Evolutionary conservation across 2,888 invertebrate genomes (phyloP).

Genomic region (Pyrrhia umbra): DNA sequence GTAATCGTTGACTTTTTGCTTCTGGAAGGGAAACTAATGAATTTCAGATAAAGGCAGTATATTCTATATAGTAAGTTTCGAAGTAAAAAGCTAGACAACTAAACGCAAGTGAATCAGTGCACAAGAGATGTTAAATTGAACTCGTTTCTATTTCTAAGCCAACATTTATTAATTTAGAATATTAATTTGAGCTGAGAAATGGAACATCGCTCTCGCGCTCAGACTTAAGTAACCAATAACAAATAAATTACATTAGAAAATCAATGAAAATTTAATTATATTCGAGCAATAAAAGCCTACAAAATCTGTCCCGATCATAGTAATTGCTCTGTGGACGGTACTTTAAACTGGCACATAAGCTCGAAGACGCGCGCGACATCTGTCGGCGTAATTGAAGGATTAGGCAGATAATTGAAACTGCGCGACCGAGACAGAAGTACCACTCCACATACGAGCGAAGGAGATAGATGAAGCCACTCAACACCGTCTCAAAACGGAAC

Average conservation of each 20-base stretch:
- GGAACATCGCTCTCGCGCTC: constrained; percentile 47
- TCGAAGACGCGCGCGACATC: constrained; percentile 90
- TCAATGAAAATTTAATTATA: constrained; percentile 74
- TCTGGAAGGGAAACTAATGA: too few species aligned
- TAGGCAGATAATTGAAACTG: constrained; percentile 92
- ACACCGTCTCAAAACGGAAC: constrained; percentile 84
- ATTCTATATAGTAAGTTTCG: neutral
- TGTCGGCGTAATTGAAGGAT: constrained; percentile 92
- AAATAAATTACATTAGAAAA: constrained; percentile 64
- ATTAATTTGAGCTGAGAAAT: constrained; percentile 58
- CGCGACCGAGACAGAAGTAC: constrained; percentile 76
- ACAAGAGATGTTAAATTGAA: constrained; percentile 36
- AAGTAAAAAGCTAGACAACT: neutral
- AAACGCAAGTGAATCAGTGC: constrained; percentile 6
- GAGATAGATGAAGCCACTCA: constrained; percentile 76
- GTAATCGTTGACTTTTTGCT: too few species aligned
- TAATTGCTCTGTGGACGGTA: constrained; percentile 87
- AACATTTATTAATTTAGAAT: constrained; percentile 54
- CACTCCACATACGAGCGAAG: constrained; percentile 68
- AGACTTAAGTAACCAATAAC: constrained; percentile 53
- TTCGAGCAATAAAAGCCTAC: constrained; percentile 71
- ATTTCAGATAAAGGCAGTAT: too few species aligned
- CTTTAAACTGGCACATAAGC: constrained; percentile 89
- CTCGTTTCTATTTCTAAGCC: constrained; percentile 48
- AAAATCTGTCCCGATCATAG: constrained; percentile 80